Conservation (phyloP, 2,113 vertebrate genomes). For the Forbesichthys papilliferus region DNA sequence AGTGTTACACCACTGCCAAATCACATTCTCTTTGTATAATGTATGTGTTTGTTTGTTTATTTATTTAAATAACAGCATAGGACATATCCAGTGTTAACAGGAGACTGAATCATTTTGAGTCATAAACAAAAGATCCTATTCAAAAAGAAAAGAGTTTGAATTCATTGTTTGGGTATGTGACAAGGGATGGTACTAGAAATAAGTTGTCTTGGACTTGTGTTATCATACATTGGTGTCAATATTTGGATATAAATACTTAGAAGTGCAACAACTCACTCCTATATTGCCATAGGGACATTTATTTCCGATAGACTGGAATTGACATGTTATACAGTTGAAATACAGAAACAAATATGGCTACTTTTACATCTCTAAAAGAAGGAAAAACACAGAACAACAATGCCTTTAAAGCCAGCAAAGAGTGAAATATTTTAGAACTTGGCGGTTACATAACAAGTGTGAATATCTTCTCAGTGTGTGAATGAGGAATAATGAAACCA, state of each 20-base stretch:
- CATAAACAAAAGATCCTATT: no score
- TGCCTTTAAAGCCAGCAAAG: conserved; percentile 25
- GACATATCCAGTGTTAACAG: background rate
- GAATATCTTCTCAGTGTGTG: conserved; percentile 46
- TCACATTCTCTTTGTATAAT: background rate
- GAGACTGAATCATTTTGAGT: background rate
- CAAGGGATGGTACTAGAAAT: no score
- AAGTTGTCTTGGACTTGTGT: no score
- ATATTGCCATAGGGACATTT: no score
- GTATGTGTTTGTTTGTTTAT: background rate
- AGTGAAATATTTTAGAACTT: conserved; percentile 23
- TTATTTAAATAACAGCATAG: background rate
- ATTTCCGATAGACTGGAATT: no score
- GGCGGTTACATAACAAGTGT: conserved; percentile 51
- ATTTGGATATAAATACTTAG: no score
- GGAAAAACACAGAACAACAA: conserved; percentile 8
- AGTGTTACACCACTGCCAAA: background rate
- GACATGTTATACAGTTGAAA: background rate
- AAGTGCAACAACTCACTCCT: no score
- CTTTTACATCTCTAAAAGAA: conserved; percentile 9
- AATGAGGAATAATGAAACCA: conserved; percentile 54
- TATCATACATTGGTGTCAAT: no score
- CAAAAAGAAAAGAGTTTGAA: no score
- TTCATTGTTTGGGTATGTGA: no score
- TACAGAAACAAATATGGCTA: background rate